phyloP scores from a whole-genome alignment of 2,888 invertebrate species.

The Ochlodes sylvanus region DNA sequence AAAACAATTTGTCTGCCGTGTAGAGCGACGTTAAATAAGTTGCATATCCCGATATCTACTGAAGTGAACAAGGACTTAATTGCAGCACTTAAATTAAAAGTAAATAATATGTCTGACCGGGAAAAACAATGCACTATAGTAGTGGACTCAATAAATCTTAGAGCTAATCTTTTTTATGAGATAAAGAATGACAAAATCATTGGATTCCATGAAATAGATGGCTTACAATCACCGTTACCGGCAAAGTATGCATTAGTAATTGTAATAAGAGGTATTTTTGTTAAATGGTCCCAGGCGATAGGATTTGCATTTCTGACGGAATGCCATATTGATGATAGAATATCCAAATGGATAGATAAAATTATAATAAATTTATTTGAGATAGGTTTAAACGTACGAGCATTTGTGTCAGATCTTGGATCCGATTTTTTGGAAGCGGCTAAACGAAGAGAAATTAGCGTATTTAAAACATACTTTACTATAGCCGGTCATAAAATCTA shows the following conservation, averaged over 20 bases:
- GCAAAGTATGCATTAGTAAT: conserved; percentile 47
- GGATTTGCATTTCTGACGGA: conserved; percentile 44
- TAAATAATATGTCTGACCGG: conserved; percentile 2
- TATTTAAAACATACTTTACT: conserved; percentile 46
- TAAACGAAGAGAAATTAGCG: conserved; percentile 41
- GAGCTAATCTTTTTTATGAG: conserved; percentile 45
- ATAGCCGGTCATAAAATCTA: conserved; percentile 47
- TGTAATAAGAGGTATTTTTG: conserved; percentile 46
- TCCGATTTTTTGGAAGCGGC: conserved; percentile 30
- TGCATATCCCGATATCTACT: background rate
- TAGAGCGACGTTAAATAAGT: background rate
- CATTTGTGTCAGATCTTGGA: conserved; percentile 44
- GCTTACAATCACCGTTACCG: conserved; percentile 41
- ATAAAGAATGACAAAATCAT: conserved; percentile 45
- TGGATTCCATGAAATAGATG: conserved; percentile 50
- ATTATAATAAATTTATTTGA: conserved; percentile 43
- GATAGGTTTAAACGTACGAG: conserved; percentile 46
- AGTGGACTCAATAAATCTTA: conserved; percentile 30
- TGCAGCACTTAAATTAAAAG: background rate
- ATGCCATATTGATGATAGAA: conserved; percentile 33
- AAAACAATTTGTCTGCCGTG: background rate
- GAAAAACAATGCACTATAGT: conserved; percentile 35
- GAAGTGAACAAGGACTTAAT: background rate
- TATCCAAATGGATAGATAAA: conserved; percentile 46
- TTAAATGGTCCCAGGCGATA: conserved; percentile 46